These are phyloP conservation scores for Cnemophilus loriae DNA, from an alignment of 2,113 vertebrate species.

Conservation along the genomic window DNA sequence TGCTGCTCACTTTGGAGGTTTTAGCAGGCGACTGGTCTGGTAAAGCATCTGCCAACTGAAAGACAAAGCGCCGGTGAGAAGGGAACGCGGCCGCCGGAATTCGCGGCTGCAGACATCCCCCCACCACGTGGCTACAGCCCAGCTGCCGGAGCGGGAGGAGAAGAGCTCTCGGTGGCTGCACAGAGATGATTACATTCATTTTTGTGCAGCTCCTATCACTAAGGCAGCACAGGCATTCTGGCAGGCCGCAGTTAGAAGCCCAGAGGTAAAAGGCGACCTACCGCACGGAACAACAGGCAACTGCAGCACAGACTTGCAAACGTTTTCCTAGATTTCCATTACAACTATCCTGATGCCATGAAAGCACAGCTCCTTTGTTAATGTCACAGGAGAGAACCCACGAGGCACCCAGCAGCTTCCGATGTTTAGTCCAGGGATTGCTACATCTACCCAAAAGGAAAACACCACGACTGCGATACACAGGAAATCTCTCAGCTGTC, in stretches of 20 bases:
- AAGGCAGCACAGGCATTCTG: not conserved
- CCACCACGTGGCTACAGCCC: not conserved
- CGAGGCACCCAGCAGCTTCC: not conserved
- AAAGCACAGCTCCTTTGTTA: not conserved
- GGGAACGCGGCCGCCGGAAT: accelerated
- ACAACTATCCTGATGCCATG: not conserved
- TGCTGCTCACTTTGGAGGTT: constrained; percentile 72
- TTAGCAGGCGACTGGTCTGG: constrained; percentile 76
- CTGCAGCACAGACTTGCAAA: not conserved
- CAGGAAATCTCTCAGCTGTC: not conserved
- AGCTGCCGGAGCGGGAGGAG: not conserved
- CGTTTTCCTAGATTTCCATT: not conserved
- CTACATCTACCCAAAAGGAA: not conserved
- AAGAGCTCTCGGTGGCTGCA: not conserved
- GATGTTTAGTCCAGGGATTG: not conserved
- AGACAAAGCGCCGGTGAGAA: constrained; percentile 31
- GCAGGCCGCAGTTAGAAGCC: not conserved
- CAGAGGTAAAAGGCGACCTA: not conserved
- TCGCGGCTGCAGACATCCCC: not conserved
- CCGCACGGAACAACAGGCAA: not conserved
- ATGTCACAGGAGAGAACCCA: not conserved
- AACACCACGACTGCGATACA: not conserved
- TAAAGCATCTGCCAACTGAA: constrained; percentile 79
- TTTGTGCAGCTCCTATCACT: not conserved
- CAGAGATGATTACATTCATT: not conserved